phyloP scores from a whole-genome alignment of 1,140 invertebrate species.

The Eriocheir sinensis region DNA sequence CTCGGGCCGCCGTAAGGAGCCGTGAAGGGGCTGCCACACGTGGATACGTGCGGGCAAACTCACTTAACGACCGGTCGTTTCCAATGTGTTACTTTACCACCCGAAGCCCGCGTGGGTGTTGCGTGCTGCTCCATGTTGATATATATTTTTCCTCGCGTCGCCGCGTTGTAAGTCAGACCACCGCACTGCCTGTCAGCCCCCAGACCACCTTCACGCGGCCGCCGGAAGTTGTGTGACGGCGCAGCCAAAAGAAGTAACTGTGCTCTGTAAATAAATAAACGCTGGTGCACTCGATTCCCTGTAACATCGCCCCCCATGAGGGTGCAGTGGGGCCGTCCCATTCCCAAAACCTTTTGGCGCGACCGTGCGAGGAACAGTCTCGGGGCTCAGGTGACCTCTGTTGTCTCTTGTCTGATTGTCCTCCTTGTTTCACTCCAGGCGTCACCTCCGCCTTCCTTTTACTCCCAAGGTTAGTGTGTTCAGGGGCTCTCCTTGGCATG shows the following conservation, averaged over 20 bases:
- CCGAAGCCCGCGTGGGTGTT: neutral
- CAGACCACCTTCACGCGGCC: neutral
- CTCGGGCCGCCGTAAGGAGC: neutral
- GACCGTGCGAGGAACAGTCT: neutral
- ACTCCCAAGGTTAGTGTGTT: slow-evolving; percentile 56
- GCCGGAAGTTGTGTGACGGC: neutral
- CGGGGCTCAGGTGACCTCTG: neutral
- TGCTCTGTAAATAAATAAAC: neutral
- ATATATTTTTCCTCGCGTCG: neutral
- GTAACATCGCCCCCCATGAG: neutral
- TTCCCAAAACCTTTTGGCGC: too few relatives aligned
- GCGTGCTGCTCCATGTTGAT: neutral
- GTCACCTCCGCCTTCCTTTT: slow-evolving; percentile 39
- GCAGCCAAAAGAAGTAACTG: neutral
- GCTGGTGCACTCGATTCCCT: neutral
- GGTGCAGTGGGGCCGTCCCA: neutral
- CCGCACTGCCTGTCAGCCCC: slow-evolving; percentile 7
- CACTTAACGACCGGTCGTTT: neutral
- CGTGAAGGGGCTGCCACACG: neutral
- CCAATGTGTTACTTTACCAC: neutral
- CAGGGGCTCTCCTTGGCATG: neutral
- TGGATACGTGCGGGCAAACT: too few relatives aligned
- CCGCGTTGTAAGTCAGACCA: neutral
- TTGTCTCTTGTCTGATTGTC: slow-evolving; percentile 28
- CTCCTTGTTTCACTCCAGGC: slow-evolving; percentile 59